A percentile compares a stretch with the other conserved stretches of the same genome.
Evolutionary conservation across 2,113 vertebrate genomes (phyloP).

Genomic region (Pipra filicauda): DNA sequence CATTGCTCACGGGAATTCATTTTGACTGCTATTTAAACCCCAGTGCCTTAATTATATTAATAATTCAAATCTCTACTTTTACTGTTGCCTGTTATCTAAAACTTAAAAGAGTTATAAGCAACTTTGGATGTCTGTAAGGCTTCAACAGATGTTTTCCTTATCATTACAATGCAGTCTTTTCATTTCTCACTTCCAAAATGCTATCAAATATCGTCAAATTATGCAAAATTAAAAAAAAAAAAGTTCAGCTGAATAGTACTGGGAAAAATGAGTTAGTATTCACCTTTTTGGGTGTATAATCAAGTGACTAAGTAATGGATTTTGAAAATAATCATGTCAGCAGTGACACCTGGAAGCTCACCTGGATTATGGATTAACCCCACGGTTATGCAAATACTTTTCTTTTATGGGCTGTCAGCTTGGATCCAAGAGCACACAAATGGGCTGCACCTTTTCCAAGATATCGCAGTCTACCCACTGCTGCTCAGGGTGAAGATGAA

Average conservation of each 20-base stretch:
- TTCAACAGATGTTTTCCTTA: not conserved
- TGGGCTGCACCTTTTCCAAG: not conserved
- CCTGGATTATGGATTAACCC: not conserved
- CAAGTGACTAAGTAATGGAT: not conserved
- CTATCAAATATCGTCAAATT: not conserved
- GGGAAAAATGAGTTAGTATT: not conserved
- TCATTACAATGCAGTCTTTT: not conserved
- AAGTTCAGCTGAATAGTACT: not conserved
- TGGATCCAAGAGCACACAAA: not conserved
- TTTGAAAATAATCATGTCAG: not conserved
- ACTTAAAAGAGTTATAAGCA: not conserved
- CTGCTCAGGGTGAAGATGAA: not conserved
- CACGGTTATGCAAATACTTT: too few relatives aligned
- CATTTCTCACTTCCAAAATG: not conserved
- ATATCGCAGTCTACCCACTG: not conserved
- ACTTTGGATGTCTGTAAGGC: not conserved
- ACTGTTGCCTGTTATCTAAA: not conserved
- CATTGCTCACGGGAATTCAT: not conserved
- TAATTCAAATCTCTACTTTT: not conserved
- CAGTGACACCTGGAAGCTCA: not conserved
- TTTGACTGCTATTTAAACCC: not conserved
- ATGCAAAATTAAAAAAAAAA: not conserved
- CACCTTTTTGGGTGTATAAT: not conserved
- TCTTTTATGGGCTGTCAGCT: not conserved
- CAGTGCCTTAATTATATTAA: not conserved